Evolutionary conservation across 2,113 vertebrate species (phyloP).

Genomic region (Ramphastos sulfuratus): DNA sequence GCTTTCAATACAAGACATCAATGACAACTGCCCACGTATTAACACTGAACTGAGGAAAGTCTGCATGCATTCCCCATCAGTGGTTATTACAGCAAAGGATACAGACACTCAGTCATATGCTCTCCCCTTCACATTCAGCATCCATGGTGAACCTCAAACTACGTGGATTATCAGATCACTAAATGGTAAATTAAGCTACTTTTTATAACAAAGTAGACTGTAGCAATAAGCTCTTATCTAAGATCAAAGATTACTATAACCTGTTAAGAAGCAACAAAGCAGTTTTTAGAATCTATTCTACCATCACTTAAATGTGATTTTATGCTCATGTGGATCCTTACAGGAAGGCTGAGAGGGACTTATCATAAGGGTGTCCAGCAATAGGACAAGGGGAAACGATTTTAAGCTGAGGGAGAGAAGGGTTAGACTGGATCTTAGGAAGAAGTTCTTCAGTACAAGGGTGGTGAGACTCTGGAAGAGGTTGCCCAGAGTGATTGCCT

Average conservation of each 20-base stretch:
- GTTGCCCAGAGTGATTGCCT: too few species aligned
- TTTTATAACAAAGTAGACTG: neutral
- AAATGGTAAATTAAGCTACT: constrained; percentile 77
- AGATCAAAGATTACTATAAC: neutral
- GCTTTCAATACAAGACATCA: constrained; percentile 78
- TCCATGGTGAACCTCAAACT: constrained; percentile 74
- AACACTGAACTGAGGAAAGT: constrained; percentile 64
- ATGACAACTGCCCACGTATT: constrained; percentile 84
- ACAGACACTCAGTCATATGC: constrained; percentile 62
- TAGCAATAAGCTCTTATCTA: neutral
- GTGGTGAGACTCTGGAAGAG: too few species aligned
- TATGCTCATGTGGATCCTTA: neutral
- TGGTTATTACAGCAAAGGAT: constrained; percentile 74
- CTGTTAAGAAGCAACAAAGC: neutral
- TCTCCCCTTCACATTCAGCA: constrained; percentile 82
- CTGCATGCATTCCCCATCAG: constrained; percentile 74
- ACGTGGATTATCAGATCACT: constrained; percentile 77
- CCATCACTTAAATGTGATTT: neutral
- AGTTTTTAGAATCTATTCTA: neutral
- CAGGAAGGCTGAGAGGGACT: too few species aligned
- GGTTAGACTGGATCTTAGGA: too few species aligned
- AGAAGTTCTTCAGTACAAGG: too few species aligned
- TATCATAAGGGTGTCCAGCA: too few species aligned
- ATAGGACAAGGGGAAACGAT: too few species aligned
- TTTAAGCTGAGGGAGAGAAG: too few species aligned